Evolutionary conservation across 2,113 vertebrate genomes (phyloP).

Genomic region (Prolemur simus): DNA sequence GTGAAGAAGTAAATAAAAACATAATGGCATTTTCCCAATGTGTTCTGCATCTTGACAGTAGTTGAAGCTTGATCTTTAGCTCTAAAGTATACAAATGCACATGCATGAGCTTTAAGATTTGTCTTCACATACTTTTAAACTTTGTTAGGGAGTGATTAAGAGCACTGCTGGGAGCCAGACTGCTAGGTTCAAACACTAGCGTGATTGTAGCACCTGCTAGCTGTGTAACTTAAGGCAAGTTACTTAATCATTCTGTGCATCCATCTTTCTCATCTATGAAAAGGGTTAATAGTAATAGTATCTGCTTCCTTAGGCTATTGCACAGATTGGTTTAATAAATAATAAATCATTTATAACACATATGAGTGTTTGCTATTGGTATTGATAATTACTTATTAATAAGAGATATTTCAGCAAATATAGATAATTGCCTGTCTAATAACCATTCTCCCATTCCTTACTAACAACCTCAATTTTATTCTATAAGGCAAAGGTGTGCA

Average conservation of each 20-base stretch:
- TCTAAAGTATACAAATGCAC: neutral
- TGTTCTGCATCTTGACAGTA: neutral
- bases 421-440: neutral
- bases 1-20: neutral
- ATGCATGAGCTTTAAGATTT: neutral
- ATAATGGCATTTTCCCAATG: neutral
- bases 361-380: neutral
- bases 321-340: neutral
- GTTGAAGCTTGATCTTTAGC: neutral
- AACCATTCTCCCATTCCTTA: neutral
- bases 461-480: neutral
- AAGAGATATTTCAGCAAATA: neutral
- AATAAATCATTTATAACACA: neutral
- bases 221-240: neutral
- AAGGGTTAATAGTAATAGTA: neutral
- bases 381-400: conserved; percentile 6
- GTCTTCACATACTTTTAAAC: neutral
- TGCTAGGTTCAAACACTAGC: neutral
- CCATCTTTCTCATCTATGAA: neutral
- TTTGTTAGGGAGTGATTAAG: neutral
- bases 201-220: neutral
- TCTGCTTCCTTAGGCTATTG: neutral
- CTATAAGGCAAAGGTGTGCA: neutral
- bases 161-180: neutral
- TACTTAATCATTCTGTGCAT: neutral